A percentile compares a stretch with the other conserved stretches of the same genome.
phyloP scores from a whole-genome alignment of 2,797 vertebrate genomes.

The Chlorospingus semifuscus region DNA sequence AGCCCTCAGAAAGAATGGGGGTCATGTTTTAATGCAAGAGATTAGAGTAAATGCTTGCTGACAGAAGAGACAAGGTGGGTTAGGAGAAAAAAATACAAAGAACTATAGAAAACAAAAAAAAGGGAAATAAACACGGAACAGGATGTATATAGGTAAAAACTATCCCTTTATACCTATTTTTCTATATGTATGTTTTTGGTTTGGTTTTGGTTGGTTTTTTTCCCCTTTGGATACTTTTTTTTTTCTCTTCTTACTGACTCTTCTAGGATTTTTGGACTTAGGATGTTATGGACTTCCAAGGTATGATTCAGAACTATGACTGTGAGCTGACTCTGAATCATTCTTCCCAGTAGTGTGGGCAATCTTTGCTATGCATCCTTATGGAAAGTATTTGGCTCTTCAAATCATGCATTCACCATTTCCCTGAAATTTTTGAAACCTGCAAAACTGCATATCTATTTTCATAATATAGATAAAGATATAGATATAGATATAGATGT shows the following conservation, averaged over 20 bases:
- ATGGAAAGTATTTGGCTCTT: background rate
- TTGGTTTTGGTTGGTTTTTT: background rate
- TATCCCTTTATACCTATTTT: background rate
- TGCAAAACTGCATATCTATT: background rate
- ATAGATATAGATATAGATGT: no score
- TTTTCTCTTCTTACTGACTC: background rate
- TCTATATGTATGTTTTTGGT: rapidly evolving
- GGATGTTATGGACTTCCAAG: background rate
- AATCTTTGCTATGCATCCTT: background rate
- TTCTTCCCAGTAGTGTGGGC: background rate
- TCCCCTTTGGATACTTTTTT: rapidly evolving
- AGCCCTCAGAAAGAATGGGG: background rate
- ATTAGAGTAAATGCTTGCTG: background rate
- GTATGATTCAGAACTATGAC: background rate
- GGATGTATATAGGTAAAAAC: background rate
- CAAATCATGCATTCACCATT: background rate
- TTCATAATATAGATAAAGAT: background rate
- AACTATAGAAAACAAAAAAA: background rate
- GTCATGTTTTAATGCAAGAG: background rate
- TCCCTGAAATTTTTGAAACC: background rate
- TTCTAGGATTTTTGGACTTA: background rate
- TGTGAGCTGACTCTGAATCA: background rate
- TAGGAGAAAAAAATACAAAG: background rate
- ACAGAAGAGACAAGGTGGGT: background rate
- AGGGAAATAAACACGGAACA: background rate